Base-by-base conservation (phyloP, 2,888 invertebrate genomes). In the Holacanthella duospinosa region DNA sequence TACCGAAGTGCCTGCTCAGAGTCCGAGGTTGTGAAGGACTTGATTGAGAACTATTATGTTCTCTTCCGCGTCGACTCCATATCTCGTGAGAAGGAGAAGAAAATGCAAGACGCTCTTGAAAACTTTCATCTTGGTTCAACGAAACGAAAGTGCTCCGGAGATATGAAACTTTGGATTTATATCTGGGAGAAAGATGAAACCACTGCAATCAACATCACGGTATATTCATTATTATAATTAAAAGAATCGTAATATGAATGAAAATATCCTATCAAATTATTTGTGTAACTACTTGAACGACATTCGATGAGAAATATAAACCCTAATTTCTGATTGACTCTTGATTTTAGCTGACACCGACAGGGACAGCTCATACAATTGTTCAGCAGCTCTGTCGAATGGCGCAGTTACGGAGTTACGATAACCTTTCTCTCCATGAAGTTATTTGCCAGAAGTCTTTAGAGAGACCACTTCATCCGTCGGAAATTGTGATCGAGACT, bases 21-120 rank as follows among this genome's bases (percentile, higher is more conserved):
- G 75, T 84, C 87, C 29, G 83, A 83, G 74, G 89, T 92, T 0
- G 82, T 92, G 1, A 81, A 82, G 1, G 91, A 93, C 75, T 78
- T 93, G 65, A 88, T 93, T 62, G 79, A 80, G 48, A 79, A 86
- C 64, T 89, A 86, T 75, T 85, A 86, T 67, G 80, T 83, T 66
- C 81, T 93, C n/a, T 93, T 92, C 80, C 85, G 88, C 72, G 83
- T 89, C 55, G 85, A 86, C n/a, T 82, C 83, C 0, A 83, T 82
- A 1, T 90, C 92, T 79, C 77, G 84, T 59, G 83, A 85, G 61
- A 83, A 85, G 61, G 92, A 92, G 75, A 84, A 85, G 59, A 84
- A 85, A 60, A 89, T 93, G 77, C 78, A 88, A 59, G 80, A 84
- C 64, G 86, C 89, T 1, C 79, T 92, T 57, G 83, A 86, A 77